Conservation (phyloP, 2,888 invertebrate species). For the Macrophya annulata region DNA sequence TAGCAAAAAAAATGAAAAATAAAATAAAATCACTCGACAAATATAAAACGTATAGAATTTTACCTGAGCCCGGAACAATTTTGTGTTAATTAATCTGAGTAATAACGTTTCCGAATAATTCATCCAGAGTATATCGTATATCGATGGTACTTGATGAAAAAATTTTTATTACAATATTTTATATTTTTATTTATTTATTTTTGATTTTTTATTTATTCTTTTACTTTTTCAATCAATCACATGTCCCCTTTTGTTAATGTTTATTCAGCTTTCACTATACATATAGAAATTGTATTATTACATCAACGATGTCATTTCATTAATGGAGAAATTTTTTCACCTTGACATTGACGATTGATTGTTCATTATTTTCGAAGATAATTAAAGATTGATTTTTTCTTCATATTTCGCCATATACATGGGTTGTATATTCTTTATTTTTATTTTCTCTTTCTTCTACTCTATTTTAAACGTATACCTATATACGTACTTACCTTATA, state of each 20-base stretch:
- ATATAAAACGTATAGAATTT: neutral
- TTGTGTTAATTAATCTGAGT: neutral
- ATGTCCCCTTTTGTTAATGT: neutral
- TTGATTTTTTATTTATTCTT: neutral
- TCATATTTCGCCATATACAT: neutral
- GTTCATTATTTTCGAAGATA: neutral
- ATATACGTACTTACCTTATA: neutral
- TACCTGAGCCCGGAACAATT: neutral
- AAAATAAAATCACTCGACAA: neutral
- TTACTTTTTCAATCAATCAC: neutral
- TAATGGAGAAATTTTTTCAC: neutral
- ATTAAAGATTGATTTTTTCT: neutral
- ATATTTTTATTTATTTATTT: neutral
- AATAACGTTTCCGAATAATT: neutral
- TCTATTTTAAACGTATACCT: neutral
- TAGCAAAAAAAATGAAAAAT: no score
- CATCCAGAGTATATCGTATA: no score
- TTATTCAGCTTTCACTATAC: no score
- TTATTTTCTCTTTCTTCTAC: neutral
- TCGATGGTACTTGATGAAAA: neutral
- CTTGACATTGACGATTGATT: neutral
- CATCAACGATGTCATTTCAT: neutral
- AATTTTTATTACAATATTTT: neutral
- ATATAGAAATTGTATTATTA: no score
- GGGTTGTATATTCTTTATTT: neutral